Evolutionary conservation across 2,888 invertebrate genomes (phyloP), one percentile per base, ranked within the genome.

Genomic region (Spicauda simplicius): DNA sequence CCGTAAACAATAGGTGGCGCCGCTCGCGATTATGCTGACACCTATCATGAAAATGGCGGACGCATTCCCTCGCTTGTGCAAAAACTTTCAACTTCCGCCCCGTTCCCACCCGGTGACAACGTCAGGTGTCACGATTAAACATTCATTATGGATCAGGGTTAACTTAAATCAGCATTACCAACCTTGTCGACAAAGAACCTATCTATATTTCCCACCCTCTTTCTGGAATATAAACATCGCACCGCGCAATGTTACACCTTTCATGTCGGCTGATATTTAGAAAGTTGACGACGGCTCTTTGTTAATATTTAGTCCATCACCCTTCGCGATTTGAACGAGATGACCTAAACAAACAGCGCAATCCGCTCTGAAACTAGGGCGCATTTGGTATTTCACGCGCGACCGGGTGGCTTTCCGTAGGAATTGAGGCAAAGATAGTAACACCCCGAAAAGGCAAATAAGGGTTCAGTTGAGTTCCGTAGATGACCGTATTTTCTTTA

Each of bases 361-460:
- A 88, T 86, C 88, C 88, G 85, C 85, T 84, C 84, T 78, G 86
- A 88, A 93, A 93, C 88, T 87, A 83, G 90, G 93, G 85, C 93
- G 88, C 87, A 90, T 86, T 93, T 93, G 89, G 91, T 92, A 91
- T 93, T 91, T 89, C 87, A 90, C 88, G 88, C 89, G 90, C 88
- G 90, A 84, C 83, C 82, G 85, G 83, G 80, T 81, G 84, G 86
- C 87, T 90, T 90, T 90, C 82, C 88, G 85, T 86, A 86, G 84
- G 86, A 90, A 89, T 89, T 83, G 90, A 86, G 83, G 84, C 85
- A 87, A 80, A 88, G 89, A 90, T 90, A 89, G 86, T 88, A 87
- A 86, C 86, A 83, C 86, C 85, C 87, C 80, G 79, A 87, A 90
- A 91, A 91, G 87, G 87, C 88, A 90, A 92, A 90, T 88, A 89